Percentiles rank a stretch among this genome's conserved stretches.
These are phyloP conservation scores for Helicoverpa zea DNA, from an alignment of 1,140 invertebrate genomes.

Conservation along the genomic window DNA sequence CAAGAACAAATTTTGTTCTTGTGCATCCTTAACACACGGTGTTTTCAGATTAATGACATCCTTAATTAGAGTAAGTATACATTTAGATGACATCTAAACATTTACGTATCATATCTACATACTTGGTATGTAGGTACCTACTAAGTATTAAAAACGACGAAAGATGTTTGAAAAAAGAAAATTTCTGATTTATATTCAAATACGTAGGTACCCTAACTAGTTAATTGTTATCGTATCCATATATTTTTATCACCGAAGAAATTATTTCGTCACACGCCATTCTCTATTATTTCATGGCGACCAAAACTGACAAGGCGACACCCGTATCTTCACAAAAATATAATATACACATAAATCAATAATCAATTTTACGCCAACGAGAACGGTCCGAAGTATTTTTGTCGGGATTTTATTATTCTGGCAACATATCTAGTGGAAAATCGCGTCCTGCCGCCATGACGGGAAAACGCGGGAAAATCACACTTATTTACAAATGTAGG, in stretches of 20 bases:
- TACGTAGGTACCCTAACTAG: not conserved
- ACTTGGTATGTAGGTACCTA: too few relatives aligned
- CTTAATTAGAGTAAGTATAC: not conserved
- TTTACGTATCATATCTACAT: too few relatives aligned
- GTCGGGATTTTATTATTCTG: slow-evolving; percentile 76
- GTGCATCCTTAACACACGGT: too few relatives aligned
- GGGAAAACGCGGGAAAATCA: slow-evolving; percentile 59
- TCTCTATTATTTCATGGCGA: slow-evolving; percentile 62
- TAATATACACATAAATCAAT: slow-evolving; percentile 75
- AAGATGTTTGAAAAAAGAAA: too few relatives aligned
- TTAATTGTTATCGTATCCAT: not conserved
- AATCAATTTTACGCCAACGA: slow-evolving; percentile 85
- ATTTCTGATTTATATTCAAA: not conserved
- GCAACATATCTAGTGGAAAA: slow-evolving; percentile 79
- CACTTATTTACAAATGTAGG: slow-evolving; percentile 58
- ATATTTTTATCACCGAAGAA: slow-evolving; percentile 60
- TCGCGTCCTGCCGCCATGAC: slow-evolving; percentile 61
- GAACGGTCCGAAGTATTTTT: slow-evolving; percentile 72
- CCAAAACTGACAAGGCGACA: slow-evolving; percentile 56
- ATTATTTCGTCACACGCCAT: slow-evolving; percentile 70
- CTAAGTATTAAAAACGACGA: too few relatives aligned
- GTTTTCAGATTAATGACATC: too few relatives aligned
- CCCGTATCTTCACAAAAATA: slow-evolving; percentile 68
- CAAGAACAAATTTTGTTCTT: too few relatives aligned
- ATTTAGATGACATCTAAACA: too few relatives aligned